These are phyloP conservation scores for Agrilus mali DNA, from an alignment of 2,888 invertebrate species.

Conservation along the genomic window DNA sequence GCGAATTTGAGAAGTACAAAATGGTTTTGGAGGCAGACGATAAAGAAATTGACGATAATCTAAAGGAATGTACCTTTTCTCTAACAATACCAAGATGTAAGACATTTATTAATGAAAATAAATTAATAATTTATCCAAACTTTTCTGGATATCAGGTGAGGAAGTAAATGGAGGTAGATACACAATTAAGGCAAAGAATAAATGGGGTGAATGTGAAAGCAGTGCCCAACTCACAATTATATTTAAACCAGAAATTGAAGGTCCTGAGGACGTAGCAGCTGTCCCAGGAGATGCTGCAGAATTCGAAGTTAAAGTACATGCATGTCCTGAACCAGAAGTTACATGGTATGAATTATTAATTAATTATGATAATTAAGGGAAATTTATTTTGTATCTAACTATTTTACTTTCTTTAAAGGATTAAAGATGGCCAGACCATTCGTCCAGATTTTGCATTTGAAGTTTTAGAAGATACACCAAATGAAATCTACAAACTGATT, in stretches of 20 bases:
- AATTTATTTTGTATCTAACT: background rate
- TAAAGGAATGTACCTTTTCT: constrained; percentile 71
- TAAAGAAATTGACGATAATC: constrained; percentile 57
- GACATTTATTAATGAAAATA: constrained; percentile 7
- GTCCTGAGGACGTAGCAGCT: constrained; percentile 57
- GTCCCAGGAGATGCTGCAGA: constrained; percentile 66
- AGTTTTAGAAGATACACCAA: constrained; percentile 46
- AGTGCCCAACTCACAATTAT: constrained; percentile 67
- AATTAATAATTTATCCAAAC: background rate
- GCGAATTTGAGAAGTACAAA: constrained; percentile 39
- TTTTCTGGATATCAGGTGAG: constrained; percentile 35
- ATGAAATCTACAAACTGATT: constrained; percentile 56
- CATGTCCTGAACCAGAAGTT: constrained; percentile 82
- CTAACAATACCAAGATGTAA: constrained; percentile 62
- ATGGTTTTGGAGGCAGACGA: constrained; percentile 49
- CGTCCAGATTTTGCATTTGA: constrained; percentile 43
- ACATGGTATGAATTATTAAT: constrained; percentile 61
- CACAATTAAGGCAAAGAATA: constrained; percentile 66
- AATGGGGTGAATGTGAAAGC: constrained; percentile 62
- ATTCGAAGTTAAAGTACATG: constrained; percentile 70
- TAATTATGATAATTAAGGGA: background rate
- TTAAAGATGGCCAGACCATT: constrained; percentile 50
- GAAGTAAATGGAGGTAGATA: constrained; percentile 74
- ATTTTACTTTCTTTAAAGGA: constrained; percentile 32
- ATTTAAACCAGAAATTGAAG: constrained; percentile 65